These are phyloP conservation scores for Pogonophryne albipinna DNA, from an alignment of 2,797 vertebrate genomes.

Conservation along the genomic window DNA sequence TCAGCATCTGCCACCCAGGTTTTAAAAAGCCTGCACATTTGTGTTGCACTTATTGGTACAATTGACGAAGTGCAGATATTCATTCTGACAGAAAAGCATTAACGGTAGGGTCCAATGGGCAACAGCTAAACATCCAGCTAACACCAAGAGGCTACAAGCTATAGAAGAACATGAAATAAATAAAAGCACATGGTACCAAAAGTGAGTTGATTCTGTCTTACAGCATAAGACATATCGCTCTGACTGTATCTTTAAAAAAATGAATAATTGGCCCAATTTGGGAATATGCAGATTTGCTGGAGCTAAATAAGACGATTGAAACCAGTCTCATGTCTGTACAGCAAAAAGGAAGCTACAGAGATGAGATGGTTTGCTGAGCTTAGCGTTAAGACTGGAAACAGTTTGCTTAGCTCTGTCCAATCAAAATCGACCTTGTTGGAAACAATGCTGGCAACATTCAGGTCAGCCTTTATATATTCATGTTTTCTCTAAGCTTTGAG, in stretches of 20 bases:
- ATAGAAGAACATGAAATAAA: no score
- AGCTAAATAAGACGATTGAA: background rate
- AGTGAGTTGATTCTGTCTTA: no score
- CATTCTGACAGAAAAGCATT: no score
- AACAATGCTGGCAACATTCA: conserved; percentile 21
- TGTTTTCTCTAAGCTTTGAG: conserved; percentile 3
- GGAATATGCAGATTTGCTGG: background rate
- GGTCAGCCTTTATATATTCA: conserved; percentile 1
- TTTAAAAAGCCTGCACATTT: no score
- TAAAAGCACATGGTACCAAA: no score
- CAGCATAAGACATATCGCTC: background rate
- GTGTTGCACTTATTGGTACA: no score
- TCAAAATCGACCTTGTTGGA: background rate
- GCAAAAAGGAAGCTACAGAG: background rate
- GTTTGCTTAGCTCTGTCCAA: no score
- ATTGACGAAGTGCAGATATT: no score
- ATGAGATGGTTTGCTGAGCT: background rate
- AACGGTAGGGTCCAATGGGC: no score
- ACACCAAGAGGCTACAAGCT: no score
- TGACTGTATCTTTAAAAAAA: background rate
- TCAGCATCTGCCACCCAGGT: no score
- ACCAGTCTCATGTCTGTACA: background rate
- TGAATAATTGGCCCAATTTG: background rate
- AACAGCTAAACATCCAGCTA: no score
- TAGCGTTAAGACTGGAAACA: background rate